Evolutionary conservation across 2,113 vertebrate genomes (phyloP).

Genomic region (Acrocephalus kingi): DNA sequence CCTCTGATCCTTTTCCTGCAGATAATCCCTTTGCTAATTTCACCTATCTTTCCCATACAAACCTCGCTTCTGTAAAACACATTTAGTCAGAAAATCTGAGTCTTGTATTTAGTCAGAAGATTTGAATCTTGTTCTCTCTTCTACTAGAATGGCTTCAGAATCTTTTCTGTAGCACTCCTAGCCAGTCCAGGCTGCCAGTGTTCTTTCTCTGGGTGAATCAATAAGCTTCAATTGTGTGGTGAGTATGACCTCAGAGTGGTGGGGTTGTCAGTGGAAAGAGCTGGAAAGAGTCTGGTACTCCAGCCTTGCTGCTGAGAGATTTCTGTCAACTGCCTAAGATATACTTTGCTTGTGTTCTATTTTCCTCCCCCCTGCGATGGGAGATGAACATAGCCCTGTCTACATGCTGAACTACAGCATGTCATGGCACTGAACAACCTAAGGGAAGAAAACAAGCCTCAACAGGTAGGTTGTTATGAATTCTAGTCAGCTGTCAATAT

Average conservation of each 20-base stretch:
- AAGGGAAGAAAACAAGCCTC: not conserved
- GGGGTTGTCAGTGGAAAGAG: not conserved
- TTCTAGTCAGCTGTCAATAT: not conserved
- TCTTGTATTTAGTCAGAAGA: not conserved
- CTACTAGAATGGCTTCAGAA: not conserved
- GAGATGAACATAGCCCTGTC: not conserved
- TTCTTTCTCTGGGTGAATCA: not conserved
- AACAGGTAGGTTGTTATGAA: not conserved
- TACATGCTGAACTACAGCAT: not conserved
- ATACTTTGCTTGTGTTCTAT: not conserved
- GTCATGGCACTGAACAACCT: not conserved
- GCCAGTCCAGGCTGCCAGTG: not conserved
- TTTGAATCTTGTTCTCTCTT: not conserved
- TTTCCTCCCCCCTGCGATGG: fast-evolving
- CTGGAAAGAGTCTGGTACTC: not conserved
- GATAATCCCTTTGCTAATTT: not conserved
- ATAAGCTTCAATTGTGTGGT: not conserved
- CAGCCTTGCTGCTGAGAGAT: not conserved
- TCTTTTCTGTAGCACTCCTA: not conserved
- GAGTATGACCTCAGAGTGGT: not conserved
- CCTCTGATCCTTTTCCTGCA: not conserved
- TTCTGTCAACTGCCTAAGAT: not conserved
- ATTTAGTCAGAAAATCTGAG: not conserved
- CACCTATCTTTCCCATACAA: not conserved
- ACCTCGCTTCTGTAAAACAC: fast-evolving